Conservation (phyloP, 2,797 vertebrate species). For the Cryptoprocta ferox region DNA sequence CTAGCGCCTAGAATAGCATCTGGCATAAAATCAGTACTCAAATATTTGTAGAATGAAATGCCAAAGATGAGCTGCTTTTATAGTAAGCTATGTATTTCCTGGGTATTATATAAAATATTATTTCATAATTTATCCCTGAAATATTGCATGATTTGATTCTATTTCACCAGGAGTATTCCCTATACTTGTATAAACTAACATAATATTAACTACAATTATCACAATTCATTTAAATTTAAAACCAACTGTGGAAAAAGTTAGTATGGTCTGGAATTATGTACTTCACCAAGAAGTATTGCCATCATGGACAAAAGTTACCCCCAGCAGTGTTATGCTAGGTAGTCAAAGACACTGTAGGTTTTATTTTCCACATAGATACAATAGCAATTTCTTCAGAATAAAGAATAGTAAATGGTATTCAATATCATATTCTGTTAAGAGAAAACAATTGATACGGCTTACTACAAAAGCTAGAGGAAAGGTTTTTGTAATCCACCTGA, state of each 20-base stretch:
- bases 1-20: background rate
- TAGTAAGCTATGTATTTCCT: background rate
- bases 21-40: slow-evolving; percentile 24
- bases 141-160: background rate
- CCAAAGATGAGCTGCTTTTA: background rate
- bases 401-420: background rate
- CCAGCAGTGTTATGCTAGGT: background rate
- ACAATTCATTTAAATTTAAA: slow-evolving; percentile 42
- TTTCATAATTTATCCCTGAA: background rate
- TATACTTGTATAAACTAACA: background rate
- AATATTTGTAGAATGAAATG: slow-evolving; percentile 16
- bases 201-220: slow-evolving; percentile 24
- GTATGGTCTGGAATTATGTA: background rate
- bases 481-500: background rate
- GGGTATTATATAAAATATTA: background rate
- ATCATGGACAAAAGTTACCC: background rate
- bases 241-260: background rate
- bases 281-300: background rate
- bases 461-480: background rate
- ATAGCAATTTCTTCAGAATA: background rate
- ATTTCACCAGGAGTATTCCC: background rate
- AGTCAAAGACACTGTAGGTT: background rate
- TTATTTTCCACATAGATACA: background rate
- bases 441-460: background rate
- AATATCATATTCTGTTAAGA: background rate